A percentile compares a stretch with the other conserved stretches of the same genome.
These are phyloP conservation scores for Epirrhoe alternata DNA, from an alignment of 2,888 invertebrate genomes.

Conservation along the genomic window DNA sequence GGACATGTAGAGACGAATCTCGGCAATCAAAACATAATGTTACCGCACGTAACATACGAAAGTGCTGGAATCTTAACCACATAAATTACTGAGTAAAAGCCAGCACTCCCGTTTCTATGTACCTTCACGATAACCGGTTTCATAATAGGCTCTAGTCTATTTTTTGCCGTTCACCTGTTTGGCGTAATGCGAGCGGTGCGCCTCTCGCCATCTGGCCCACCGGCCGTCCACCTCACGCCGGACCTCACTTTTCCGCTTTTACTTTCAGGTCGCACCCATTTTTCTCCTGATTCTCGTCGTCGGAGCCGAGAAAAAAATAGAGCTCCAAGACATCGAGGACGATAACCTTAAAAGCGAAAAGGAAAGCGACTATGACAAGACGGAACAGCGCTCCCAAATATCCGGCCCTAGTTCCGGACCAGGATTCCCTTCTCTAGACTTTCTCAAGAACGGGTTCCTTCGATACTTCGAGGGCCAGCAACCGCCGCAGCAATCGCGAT, in stretches of 20 bases:
- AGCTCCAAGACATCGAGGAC: slow-evolving; percentile 90
- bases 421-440: slow-evolving; percentile 61
- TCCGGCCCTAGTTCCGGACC: slow-evolving; percentile 46
- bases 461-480: slow-evolving; percentile 64
- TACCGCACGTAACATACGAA: slow-evolving; percentile 60
- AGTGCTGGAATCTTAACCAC: slow-evolving; percentile 67
- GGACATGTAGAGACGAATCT: slow-evolving; percentile 14
- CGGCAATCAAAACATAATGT: slow-evolving; percentile 44
- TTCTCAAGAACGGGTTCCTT: slow-evolving; percentile 66
- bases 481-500: slow-evolving; percentile 62
- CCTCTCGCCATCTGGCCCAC: slow-evolving; percentile 56
- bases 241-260: slow-evolving; percentile 63
- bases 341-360: slow-evolving; percentile 88
- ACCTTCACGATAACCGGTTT: slow-evolving; percentile 69
- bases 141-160: slow-evolving; percentile 71
- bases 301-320: slow-evolving; percentile 86
- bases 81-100: slow-evolving; percentile 79
- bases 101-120: slow-evolving; percentile 70
- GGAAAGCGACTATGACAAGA: slow-evolving; percentile 63
- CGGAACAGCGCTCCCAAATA: slow-evolving; percentile 54
- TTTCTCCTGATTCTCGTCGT: slow-evolving; percentile 66
- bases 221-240: slow-evolving; percentile 38
- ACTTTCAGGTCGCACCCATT: slow-evolving; percentile 75
- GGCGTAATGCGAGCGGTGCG: slow-evolving; percentile 55
- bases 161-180: slow-evolving; percentile 81